Evolutionary conservation across 2,888 invertebrate genomes (phyloP).

Genomic region (Megastigmus dorsalis): DNA sequence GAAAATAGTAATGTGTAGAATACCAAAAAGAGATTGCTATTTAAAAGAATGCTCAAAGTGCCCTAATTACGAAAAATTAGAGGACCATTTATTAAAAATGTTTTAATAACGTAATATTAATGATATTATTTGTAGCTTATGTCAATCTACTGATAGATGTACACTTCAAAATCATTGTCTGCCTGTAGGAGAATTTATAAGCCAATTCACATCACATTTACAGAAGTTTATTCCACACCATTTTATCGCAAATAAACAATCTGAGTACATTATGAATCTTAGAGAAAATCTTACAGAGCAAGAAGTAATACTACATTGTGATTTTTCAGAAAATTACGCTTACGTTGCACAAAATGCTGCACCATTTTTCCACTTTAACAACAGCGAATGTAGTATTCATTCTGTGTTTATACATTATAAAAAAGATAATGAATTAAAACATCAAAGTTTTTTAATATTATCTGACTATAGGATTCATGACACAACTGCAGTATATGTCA

Average conservation of each 20-base stretch:
- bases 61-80: neutral
- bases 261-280: neutral
- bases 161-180: slow-evolving; percentile 30
- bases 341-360: slow-evolving; percentile 50
- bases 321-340: too few species aligned
- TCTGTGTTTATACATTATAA: slow-evolving; percentile 52
- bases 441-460: slow-evolving; percentile 45
- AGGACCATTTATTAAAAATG: neutral
- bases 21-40: neutral
- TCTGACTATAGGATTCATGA: slow-evolving; percentile 52
- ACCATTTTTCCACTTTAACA: slow-evolving; percentile 53
- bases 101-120: neutral
- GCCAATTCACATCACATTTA: neutral
- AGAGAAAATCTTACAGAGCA: slow-evolving; percentile 16
- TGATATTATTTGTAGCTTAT: slow-evolving; percentile 26
- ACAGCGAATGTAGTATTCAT: slow-evolving; percentile 50
- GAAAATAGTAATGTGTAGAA: too few species aligned
- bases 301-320: slow-evolving; percentile 15
- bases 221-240: slow-evolving; percentile 23
- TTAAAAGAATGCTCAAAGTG: neutral
- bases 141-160: slow-evolving; percentile 33
- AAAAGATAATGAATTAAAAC: slow-evolving; percentile 30
- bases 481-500: slow-evolving; percentile 42
- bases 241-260: slow-evolving; percentile 29
- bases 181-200: slow-evolving; percentile 15